Conservation (phyloP, 2,113 vertebrate species). For the Xenus cinereus region DNA sequence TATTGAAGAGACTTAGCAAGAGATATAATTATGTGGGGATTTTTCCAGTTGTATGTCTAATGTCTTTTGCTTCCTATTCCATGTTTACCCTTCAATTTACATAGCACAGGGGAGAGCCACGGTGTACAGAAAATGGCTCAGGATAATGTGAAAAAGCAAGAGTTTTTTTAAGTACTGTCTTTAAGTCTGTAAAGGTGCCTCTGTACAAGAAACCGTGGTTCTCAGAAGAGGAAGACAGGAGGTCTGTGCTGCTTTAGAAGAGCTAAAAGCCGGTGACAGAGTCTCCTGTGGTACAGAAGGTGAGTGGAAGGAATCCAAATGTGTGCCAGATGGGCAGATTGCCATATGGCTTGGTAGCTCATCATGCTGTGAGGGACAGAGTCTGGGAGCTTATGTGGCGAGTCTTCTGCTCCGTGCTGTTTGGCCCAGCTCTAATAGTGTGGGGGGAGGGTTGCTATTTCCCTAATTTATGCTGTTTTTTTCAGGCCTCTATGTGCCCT, state of each 20-base stretch:
- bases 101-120: neutral
- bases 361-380: neutral
- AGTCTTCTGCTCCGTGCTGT: neutral
- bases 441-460: neutral
- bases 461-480: neutral
- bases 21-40: neutral
- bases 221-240: neutral
- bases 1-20: neutral
- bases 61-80: neutral
- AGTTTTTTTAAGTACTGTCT: neutral
- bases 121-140: neutral
- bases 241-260: neutral
- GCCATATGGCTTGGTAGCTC: neutral
- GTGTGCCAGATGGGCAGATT: neutral
- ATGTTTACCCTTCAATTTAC: accelerated
- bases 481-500: neutral
- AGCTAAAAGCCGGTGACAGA: neutral
- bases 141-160: neutral
- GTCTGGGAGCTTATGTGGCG: neutral
- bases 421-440: neutral
- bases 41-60: neutral
- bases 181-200: neutral
- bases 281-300: neutral
- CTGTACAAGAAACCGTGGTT: neutral
- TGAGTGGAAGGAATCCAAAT: neutral